Percentiles rank a stretch among this genome's conserved stretches.
These are phyloP conservation scores for Coptodon rendalli DNA, from an alignment of 2,113 vertebrate genomes.

Conservation along the genomic window DNA sequence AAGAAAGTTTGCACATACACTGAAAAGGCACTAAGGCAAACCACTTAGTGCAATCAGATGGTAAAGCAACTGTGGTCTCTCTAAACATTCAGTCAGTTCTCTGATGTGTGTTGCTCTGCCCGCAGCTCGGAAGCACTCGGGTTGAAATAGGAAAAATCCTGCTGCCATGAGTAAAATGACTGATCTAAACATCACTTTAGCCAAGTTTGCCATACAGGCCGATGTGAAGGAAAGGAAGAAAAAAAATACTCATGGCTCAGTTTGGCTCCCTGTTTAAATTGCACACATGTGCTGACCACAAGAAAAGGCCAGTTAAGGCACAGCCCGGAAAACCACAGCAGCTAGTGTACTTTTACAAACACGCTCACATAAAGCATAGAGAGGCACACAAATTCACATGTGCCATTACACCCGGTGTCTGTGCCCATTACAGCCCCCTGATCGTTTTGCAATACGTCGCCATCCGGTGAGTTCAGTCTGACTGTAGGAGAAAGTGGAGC, in stretches of 20 bases:
- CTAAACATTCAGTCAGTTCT: conserved; percentile 36
- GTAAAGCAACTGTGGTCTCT: conserved; percentile 17
- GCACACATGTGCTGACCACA: conserved; percentile 75
- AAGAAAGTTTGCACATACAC: conserved; percentile 2
- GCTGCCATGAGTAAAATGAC: conserved; percentile 39
- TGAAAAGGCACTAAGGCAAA: conserved; percentile 1
- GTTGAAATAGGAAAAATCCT: conserved; percentile 59
- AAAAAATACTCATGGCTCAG: conserved; percentile 44
- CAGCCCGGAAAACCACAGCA: conserved; percentile 69
- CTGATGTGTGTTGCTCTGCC: conserved; percentile 55
- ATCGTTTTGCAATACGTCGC: conserved; percentile 38
- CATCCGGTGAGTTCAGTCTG: neutral
- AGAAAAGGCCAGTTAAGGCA: conserved; percentile 72
- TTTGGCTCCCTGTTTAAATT: conserved; percentile 65
- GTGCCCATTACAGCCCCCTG: conserved; percentile 33
- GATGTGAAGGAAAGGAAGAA: conserved; percentile 16
- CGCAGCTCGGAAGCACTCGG: conserved; percentile 53
- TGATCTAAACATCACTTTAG: conserved; percentile 67
- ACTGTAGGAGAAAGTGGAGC: conserved; percentile 15
- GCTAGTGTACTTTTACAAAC: conserved; percentile 55
- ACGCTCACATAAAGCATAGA: conserved; percentile 35
- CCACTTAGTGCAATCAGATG: conserved; percentile 37
- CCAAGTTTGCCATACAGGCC: conserved; percentile 24
- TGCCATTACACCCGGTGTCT: conserved; percentile 7
- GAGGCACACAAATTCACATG: conserved; percentile 30